phyloP scores from a whole-genome alignment of 2,113 vertebrate species.

The Pogona vitticeps region DNA sequence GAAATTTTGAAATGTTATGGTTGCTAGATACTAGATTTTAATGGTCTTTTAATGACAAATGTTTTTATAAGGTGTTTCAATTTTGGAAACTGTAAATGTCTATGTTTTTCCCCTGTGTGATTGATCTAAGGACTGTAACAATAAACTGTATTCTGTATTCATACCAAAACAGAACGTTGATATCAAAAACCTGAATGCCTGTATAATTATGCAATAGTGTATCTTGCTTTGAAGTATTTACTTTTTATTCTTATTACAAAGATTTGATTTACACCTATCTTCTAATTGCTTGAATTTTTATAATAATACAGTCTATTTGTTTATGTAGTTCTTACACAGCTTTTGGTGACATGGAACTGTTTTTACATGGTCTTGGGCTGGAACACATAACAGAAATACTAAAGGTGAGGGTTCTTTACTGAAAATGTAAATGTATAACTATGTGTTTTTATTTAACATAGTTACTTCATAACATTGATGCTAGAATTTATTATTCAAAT shows the following conservation, averaged over 20 bases:
- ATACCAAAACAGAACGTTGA: neutral
- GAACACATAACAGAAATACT: conserved; percentile 80
- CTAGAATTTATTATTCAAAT: neutral
- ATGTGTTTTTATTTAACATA: conserved; percentile 1
- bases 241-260: neutral
- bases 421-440: conserved; percentile 19
- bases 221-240: neutral
- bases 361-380: conserved; percentile 89
- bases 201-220: neutral
- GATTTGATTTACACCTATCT: neutral
- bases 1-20: too few species aligned
- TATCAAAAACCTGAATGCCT: neutral
- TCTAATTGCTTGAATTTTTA: neutral
- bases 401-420: conserved; percentile 73
- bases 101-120: too few species aligned
- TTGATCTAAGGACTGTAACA: too few species aligned
- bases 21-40: too few species aligned
- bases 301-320: conserved; percentile 24
- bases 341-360: conserved; percentile 84
- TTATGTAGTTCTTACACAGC: conserved; percentile 76
- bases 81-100: too few species aligned
- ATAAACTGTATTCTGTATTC: too few species aligned
- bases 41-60: too few species aligned
- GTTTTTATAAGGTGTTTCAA: too few species aligned
- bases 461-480: neutral